Percentiles rank a stretch among this genome's conserved stretches.
phyloP scores from a whole-genome alignment of 2,888 invertebrate genomes.

The Agrotis segetum region DNA sequence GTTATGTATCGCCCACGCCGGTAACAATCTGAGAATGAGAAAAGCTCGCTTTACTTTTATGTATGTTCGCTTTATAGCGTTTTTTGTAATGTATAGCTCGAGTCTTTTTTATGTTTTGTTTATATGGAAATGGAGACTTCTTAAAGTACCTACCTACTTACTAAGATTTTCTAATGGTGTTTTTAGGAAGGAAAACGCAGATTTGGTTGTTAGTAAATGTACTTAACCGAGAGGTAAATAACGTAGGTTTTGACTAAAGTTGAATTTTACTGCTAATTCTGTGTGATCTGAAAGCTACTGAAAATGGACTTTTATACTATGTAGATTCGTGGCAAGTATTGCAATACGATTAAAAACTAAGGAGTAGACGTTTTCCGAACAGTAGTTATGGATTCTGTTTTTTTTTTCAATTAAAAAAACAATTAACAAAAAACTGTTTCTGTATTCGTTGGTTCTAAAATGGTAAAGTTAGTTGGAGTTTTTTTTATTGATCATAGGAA shows the following conservation, averaged over 20 bases:
- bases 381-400: too few species aligned
- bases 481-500: background rate
- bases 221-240: too few species aligned
- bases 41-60: constrained; percentile 84
- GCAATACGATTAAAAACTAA: background rate
- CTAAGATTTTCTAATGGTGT: background rate
- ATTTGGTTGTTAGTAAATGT: background rate
- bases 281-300: background rate
- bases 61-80: constrained; percentile 75
- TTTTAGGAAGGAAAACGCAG: background rate
- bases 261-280: background rate
- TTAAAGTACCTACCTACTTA: constrained; percentile 5
- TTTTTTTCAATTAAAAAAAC: background rate
- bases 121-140: constrained; percentile 28
- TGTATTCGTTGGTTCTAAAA: background rate
- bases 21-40: constrained; percentile 90
- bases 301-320: background rate
- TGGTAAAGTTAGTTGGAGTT: background rate
- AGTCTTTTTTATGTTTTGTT: constrained; percentile 41
- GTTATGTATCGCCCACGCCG: constrained; percentile 89
- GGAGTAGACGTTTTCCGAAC: background rate
- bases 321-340: background rate
- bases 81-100: constrained; percentile 64
- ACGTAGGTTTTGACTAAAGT: background rate
- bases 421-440: background rate